Base-by-base conservation (phyloP, 2,888 invertebrate genomes). In the Cerceris ruficornis region DNA sequence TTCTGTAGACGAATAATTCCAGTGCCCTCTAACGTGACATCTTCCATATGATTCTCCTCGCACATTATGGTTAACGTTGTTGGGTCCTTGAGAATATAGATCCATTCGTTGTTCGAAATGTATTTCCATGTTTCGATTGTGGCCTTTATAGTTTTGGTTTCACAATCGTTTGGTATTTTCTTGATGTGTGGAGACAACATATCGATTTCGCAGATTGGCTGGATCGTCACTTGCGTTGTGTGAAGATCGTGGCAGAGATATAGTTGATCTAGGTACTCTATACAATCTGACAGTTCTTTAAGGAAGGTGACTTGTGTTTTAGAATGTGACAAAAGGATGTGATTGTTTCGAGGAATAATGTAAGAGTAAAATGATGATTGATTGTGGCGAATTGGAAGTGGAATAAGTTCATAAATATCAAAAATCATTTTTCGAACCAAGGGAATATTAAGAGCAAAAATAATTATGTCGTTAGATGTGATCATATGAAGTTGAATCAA, bases 351-450 rank as follows among this genome's bases (percentile, higher is more conserved):
- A 2, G 69, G 55, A 2, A n/a, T 43, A 5, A 69, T 61, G 17
- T 54, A 69, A 2, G 69, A 69, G n/a, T n/a, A 69, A 6, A 39
- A 7, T 2, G 69, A 69, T 6, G 61, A 11, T 14, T 61, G 50
- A 6, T 54, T 14, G 7, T 46, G 28, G 42, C 61, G 54, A 46
- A 60, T 11, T 2, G 69, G 69, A 14, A 61, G 46, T 17, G 69
- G 55, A 54, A 61, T 61, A 43, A 69, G 54, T n/a, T 69, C 15
- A 46, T 69, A 69, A 7, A 69, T 11, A 15, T 69, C 46, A 2
- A 61, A 69, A 4, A 9, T 8, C 17, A 15, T 68, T 50, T 39
- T 50, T 50, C 15, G 17, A 14, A 59, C 54, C 6, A 61, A 11
- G 42, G 69, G 69, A 14, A 55, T n/a, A 13, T 61, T 55, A 5